Percentiles rank a stretch among this genome's conserved stretches.
These are phyloP conservation scores for Tympanoctomys barrerae DNA, from an alignment of 2,797 vertebrate species.

Conservation along the genomic window DNA sequence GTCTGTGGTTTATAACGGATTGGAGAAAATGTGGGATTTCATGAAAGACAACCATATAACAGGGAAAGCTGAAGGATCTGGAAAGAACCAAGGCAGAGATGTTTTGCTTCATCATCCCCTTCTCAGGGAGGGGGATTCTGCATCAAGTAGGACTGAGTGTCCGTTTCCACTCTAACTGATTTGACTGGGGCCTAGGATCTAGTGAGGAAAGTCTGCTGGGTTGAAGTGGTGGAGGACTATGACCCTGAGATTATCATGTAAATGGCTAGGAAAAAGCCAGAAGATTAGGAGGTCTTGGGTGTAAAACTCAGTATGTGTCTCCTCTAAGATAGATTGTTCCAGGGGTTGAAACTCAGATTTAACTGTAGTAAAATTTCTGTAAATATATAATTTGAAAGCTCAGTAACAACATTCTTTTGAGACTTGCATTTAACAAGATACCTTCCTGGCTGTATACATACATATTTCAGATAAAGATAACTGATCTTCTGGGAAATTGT, in stretches of 20 bases:
- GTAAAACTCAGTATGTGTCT: background rate
- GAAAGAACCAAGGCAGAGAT: background rate
- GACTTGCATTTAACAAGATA: background rate
- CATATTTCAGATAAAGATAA: constrained; percentile 28
- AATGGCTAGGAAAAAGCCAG: background rate
- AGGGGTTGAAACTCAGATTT: background rate
- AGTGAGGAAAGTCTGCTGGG: background rate
- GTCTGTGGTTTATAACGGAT: background rate
- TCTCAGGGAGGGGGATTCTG: background rate
- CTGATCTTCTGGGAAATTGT: background rate
- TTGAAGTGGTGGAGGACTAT: background rate
- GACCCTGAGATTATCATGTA: background rate
- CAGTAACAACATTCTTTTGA: background rate
- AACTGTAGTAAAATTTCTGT: background rate
- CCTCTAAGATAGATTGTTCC: background rate
- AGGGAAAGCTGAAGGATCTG: background rate
- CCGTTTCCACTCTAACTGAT: background rate
- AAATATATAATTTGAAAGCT: background rate
- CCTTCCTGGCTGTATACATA: background rate
- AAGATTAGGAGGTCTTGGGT: background rate
- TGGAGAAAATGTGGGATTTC: background rate
- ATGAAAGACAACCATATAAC: background rate
- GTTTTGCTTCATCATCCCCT: background rate
- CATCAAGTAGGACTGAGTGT: background rate
- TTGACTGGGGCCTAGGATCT: background rate